phyloP scores from a whole-genome alignment of 2,797 vertebrate species.

The Setipinna tenuifilis region DNA sequence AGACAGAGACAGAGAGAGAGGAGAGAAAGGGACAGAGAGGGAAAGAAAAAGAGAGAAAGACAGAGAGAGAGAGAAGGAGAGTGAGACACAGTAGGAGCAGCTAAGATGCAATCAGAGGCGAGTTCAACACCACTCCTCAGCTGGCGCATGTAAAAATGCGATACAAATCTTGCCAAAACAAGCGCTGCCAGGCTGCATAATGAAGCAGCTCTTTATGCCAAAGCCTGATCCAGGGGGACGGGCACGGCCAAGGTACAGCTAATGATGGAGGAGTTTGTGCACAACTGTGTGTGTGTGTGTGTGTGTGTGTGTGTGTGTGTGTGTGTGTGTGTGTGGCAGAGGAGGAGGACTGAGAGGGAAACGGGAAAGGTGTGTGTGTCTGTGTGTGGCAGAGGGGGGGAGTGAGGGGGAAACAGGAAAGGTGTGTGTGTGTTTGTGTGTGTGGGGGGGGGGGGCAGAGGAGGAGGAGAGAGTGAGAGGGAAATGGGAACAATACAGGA shows the following conservation, averaged over 20 bases:
- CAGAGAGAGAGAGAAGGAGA: neutral
- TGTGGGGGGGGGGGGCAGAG: too few relatives aligned
- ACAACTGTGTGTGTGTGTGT: neutral
- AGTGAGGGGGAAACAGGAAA: too few relatives aligned
- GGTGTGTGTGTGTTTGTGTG: too few relatives aligned
- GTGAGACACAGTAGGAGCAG: conserved; percentile 2
- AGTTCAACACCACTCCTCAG: neutral
- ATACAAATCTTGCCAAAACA: conserved; percentile 4
- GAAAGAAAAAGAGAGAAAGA: neutral
- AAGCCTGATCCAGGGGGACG: neutral
- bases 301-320: neutral
- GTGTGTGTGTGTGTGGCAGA: neutral
- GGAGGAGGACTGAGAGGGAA: neutral
- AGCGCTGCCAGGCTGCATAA: neutral
- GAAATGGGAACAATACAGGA: neutral
- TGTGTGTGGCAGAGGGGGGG: neutral
- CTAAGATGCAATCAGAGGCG: neutral
- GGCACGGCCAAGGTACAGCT: neutral
- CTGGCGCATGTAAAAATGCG: conserved; percentile 2
- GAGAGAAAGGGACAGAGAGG: neutral
- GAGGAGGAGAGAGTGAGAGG: too few relatives aligned
- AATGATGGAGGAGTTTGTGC: neutral
- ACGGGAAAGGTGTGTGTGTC: neutral
- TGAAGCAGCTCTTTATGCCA: neutral
- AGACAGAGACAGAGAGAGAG: neutral